phyloP scores from a whole-genome alignment of 2,797 vertebrate genomes.

The Pipistrellus pipistrellus region DNA sequence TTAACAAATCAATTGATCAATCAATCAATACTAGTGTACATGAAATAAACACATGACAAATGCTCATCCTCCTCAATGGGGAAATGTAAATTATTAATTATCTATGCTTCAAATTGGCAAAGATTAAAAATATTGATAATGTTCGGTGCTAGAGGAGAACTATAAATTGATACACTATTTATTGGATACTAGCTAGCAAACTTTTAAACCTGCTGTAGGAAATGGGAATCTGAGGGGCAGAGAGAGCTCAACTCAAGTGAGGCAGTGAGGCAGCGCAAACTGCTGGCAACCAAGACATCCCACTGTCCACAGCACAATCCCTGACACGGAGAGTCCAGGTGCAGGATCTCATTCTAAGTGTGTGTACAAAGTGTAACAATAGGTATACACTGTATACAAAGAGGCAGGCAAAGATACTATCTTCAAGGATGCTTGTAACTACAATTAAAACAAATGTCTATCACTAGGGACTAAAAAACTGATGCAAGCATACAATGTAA shows the following conservation, averaged over 20 bases:
- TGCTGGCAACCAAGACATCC: too few relatives aligned
- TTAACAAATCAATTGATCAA: background rate
- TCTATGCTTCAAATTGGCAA: background rate
- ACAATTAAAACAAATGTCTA: slow-evolving; percentile 3
- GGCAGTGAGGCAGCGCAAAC: too few relatives aligned
- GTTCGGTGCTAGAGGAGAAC: slow-evolving; percentile 34
- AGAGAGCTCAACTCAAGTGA: too few relatives aligned
- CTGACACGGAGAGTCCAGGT: slow-evolving; percentile 7
- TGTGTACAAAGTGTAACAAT: background rate
- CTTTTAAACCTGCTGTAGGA: background rate
- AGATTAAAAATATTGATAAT: background rate
- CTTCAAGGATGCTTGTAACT: background rate
- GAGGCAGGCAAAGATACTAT: background rate
- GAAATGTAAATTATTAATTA: slow-evolving; percentile 30
- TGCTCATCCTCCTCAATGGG: background rate
- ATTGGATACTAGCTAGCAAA: background rate
- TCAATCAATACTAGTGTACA: background rate
- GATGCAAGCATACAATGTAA: slow-evolving; percentile 24
- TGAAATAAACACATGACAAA: slow-evolving; percentile 52
- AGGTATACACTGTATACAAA: background rate
- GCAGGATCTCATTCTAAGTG: background rate
- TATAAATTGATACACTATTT: background rate
- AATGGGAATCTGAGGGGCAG: too few relatives aligned
- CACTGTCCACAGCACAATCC: background rate
- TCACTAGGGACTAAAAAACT: background rate